Evolutionary conservation across 2,113 vertebrate genomes (phyloP).

Genomic region (Seriola aureovittata): DNA sequence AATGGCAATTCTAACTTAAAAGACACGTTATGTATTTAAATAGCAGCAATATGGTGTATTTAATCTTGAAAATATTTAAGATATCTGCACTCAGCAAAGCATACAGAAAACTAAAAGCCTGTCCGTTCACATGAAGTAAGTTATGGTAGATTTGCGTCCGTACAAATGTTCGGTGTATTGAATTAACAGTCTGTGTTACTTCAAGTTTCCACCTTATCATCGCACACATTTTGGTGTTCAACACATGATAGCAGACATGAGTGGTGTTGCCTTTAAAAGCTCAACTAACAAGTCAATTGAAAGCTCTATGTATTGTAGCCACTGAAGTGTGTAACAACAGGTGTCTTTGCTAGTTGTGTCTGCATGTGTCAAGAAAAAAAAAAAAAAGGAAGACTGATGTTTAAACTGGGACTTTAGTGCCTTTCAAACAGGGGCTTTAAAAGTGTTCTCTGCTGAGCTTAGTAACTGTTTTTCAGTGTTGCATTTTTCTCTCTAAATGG

Average conservation of each 20-base stretch:
- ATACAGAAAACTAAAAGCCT: constrained; percentile 67
- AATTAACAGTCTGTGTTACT: constrained; percentile 69
- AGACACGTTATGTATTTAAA: constrained; percentile 84
- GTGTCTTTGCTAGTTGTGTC: constrained; percentile 74
- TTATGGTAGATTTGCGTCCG: constrained; percentile 66
- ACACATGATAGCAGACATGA: constrained; percentile 58
- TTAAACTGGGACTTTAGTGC: constrained; percentile 73
- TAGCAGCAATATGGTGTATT: constrained; percentile 83
- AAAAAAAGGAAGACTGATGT: constrained; percentile 46
- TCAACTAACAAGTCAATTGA: constrained; percentile 72
- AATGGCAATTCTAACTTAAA: constrained; percentile 84
- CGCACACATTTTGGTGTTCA: constrained; percentile 65
- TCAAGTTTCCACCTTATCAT: constrained; percentile 47
- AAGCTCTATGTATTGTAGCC: constrained; percentile 75
- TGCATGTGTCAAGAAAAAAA: constrained; percentile 70
- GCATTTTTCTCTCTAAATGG: constrained; percentile 74
- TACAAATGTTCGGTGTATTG: constrained; percentile 70
- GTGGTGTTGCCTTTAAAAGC: constrained; percentile 63
- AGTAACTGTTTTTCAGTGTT: constrained; percentile 75
- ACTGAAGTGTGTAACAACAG: constrained; percentile 77
- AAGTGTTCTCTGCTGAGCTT: constrained; percentile 75
- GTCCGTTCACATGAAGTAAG: constrained; percentile 54
- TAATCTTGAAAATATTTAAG: constrained; percentile 85
- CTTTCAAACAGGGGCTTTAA: constrained; percentile 71
- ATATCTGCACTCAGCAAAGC: constrained; percentile 74